Evolutionary conservation across 2,888 invertebrate species (phyloP).

Genomic region (Apamea anceps): DNA sequence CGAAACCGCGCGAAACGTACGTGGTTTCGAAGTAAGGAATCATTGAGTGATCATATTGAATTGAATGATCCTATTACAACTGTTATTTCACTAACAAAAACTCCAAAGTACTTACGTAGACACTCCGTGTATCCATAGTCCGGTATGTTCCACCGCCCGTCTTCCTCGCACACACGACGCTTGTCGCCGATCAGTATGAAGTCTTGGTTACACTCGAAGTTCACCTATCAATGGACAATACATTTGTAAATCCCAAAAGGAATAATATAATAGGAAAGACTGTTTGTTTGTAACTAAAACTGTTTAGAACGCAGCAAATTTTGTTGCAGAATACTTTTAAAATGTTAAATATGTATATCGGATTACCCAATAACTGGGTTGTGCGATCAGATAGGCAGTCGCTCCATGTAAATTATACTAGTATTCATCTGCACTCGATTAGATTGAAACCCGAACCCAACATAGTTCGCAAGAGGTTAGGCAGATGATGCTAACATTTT

Average conservation of each 20-base stretch:
- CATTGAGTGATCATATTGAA: background rate
- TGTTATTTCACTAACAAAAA: background rate
- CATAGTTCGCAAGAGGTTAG: background rate
- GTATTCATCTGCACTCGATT: too few relatives aligned
- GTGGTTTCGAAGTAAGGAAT: background rate
- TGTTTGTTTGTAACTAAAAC: conserved; percentile 12
- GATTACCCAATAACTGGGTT: too few relatives aligned
- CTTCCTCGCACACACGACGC: conserved; percentile 94
- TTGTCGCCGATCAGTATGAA: conserved; percentile 96
- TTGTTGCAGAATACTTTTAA: background rate
- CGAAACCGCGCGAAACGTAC: background rate
- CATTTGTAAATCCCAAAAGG: conserved; percentile 11
- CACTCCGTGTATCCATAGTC: conserved; percentile 97
- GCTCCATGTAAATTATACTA: too few relatives aligned
- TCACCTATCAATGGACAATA: conserved; percentile 89
- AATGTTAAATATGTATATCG: too few relatives aligned
- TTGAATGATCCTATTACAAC: background rate
- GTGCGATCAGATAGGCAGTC: too few relatives aligned
- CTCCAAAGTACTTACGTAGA: conserved; percentile 93
- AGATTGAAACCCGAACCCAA: too few relatives aligned
- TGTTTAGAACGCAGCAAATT: background rate
- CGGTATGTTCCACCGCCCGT: conserved; percentile 96
- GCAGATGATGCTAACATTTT: too few relatives aligned
- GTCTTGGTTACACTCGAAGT: conserved; percentile 97
- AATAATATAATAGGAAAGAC: conserved; percentile 24